Percentiles rank a stretch among this genome's conserved stretches.
These are phyloP conservation scores for Ascaphus truei DNA, from an alignment of 2,113 vertebrate species.

Conservation along the genomic window DNA sequence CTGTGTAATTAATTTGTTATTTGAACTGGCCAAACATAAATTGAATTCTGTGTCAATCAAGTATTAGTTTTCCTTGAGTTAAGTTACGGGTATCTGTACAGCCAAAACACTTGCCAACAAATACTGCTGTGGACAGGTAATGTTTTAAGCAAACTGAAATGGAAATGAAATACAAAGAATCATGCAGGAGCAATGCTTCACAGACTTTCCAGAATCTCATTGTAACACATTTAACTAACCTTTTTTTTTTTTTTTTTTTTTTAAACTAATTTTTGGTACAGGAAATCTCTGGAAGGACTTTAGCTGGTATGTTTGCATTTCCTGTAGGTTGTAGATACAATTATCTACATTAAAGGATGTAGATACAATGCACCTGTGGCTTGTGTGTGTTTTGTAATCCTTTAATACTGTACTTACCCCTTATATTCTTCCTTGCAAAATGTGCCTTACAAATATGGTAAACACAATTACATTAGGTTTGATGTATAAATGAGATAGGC, in stretches of 20 bases:
- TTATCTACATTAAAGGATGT: constrained; percentile 2
- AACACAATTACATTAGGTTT: too few species aligned
- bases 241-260: background rate
- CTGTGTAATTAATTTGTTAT: constrained; percentile 30
- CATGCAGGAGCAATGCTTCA: too few species aligned
- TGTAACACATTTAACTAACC: constrained; percentile 7
- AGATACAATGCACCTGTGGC: constrained; percentile 1
- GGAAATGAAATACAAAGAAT: constrained; percentile 7
- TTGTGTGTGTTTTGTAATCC: background rate
- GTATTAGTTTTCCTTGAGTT: background rate
- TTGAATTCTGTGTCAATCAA: constrained; percentile 22
- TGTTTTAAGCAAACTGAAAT: constrained; percentile 7
- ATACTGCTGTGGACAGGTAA: constrained; percentile 8
- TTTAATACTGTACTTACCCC: background rate
- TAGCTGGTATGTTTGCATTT: background rate
- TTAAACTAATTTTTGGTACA: constrained; percentile 1
- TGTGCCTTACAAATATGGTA: background rate
- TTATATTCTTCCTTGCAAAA: background rate
- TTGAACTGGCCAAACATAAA: constrained; percentile 23
- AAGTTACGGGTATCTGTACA: background rate
- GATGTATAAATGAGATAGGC: too few species aligned
- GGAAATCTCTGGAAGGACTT: background rate
- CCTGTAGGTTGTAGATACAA: constrained; percentile 9
- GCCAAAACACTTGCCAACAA: background rate
- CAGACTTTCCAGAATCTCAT: background rate